Conservation (phyloP, 2,113 vertebrate genomes). For the Ciconia stormi region DNA sequence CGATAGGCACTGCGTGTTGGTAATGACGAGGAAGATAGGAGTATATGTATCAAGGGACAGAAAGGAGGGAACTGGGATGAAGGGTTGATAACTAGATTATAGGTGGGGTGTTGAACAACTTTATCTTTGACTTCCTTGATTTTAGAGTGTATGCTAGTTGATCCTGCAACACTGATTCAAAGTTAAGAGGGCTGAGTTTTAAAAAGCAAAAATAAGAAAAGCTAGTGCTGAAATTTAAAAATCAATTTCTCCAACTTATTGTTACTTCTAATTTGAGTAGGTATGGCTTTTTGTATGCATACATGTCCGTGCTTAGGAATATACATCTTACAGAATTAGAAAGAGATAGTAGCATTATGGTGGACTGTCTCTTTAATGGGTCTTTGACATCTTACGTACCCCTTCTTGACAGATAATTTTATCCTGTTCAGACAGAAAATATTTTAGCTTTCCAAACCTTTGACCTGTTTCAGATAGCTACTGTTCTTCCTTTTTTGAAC, state of each 20-base stretch:
- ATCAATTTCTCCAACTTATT: not conserved
- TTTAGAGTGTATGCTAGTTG: not conserved
- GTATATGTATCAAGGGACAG: rapidly evolving
- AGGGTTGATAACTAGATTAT: not conserved
- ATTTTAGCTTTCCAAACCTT: not conserved
- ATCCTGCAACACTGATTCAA: not conserved
- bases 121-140: not conserved
- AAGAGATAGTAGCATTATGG: not conserved
- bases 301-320: not conserved
- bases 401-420: not conserved
- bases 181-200: not conserved
- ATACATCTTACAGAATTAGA: rapidly evolving
- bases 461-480: not conserved
- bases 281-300: not conserved
- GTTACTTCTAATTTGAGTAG: not conserved
- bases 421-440: not conserved
- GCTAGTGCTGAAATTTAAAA: not conserved
- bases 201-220: not conserved
- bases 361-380: not conserved
- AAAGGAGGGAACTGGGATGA: not conserved
- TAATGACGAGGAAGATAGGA: not conserved
- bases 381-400: not conserved
- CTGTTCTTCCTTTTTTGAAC: not conserved
- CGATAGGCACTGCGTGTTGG: rapidly evolving
- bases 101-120: not conserved